phyloP scores from a whole-genome alignment of 2,888 invertebrate species.

The Abscondita cerata region DNA sequence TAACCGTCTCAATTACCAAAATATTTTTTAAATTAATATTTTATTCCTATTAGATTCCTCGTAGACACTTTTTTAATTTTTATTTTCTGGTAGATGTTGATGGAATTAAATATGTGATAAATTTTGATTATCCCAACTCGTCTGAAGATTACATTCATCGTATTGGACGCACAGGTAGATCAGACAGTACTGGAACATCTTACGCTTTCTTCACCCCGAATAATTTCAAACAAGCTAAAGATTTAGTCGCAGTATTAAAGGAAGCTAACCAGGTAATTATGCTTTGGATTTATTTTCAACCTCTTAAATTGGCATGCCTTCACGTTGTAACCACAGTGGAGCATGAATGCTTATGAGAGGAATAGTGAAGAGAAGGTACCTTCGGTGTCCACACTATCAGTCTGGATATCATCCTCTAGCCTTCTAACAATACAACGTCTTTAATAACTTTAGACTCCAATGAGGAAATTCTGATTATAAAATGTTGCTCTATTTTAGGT shows the following conservation, averaged over 20 bases:
- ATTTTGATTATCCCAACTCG: slow-evolving; percentile 95
- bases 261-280: slow-evolving; percentile 83
- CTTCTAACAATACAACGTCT: slow-evolving; percentile 46
- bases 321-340: slow-evolving; percentile 65
- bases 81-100: slow-evolving; percentile 85
- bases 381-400: slow-evolving; percentile 78
- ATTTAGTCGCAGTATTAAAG: slow-evolving; percentile 84
- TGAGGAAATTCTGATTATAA: neutral
- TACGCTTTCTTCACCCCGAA: slow-evolving; percentile 94
- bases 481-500: slow-evolving; percentile 59
- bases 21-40: neutral
- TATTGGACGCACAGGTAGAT: slow-evolving; percentile 92
- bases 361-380: slow-evolving; percentile 75
- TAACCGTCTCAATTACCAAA: neutral
- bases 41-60: no score
- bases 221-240: slow-evolving; percentile 87
- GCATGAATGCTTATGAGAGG: slow-evolving; percentile 82
- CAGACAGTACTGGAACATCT: slow-evolving; percentile 87
- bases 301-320: slow-evolving; percentile 75
- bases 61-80: slow-evolving; percentile 44
- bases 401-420: slow-evolving; percentile 78
- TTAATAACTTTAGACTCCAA: no score
- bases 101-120: slow-evolving; percentile 95
- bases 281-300: neutral
- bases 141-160: slow-evolving; percentile 96